phyloP scores from a whole-genome alignment of 2,113 vertebrate genomes.

The Erpornis zantholeuca region DNA sequence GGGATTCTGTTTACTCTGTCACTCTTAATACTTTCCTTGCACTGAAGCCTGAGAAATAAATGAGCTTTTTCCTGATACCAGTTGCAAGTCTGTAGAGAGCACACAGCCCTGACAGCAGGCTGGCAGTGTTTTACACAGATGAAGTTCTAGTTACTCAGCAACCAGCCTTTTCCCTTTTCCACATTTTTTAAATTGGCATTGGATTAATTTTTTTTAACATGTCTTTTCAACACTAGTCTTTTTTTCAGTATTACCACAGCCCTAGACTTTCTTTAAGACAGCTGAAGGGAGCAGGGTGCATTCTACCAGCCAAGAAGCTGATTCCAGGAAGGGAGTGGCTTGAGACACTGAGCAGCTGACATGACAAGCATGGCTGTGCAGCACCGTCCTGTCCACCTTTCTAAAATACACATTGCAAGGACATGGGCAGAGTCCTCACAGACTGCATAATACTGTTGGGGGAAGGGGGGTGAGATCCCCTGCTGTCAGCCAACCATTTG shows the following conservation, averaged over 20 bases:
- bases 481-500: neutral
- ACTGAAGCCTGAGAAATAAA: neutral
- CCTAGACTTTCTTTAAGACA: neutral
- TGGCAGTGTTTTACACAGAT: neutral
- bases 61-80: neutral
- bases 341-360: neutral
- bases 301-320: neutral
- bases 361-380: neutral
- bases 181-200: neutral
- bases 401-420: neutral
- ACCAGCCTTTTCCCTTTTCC: neutral
- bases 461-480: neutral
- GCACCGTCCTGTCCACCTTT: neutral
- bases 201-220: neutral
- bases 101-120: neutral
- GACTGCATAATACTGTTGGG: neutral
- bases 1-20: neutral
- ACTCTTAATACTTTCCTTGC: neutral
- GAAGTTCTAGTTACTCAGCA: neutral
- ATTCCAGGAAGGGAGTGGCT: neutral
- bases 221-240: neutral
- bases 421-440: neutral
- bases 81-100: neutral
- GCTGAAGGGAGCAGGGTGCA: neutral
- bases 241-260: neutral